Base-by-base conservation (phyloP, 1,140 invertebrate species). In the Arctopsyche grandis region DNA sequence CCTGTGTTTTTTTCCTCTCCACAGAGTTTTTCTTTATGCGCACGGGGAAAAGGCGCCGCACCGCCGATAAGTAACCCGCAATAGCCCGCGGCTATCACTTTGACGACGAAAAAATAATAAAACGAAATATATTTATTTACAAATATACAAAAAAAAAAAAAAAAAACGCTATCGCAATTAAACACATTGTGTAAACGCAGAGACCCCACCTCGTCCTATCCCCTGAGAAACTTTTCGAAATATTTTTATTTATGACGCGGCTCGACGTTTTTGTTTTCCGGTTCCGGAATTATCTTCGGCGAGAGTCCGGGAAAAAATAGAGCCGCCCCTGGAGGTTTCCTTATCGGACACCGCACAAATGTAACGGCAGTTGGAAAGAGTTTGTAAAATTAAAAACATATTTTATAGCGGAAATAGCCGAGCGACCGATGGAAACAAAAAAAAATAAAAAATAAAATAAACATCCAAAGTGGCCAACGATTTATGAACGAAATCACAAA, bases 191-290 rank as follows among this genome's bases (percentile, higher is more conserved):
- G 14, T 16, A 56, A 56, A 10, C 29, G 29, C n/a, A n/a, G n/a
- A n/a, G n/a, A 7, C 29, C 3, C 29, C 29, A 38, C 29, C 29
- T 38, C 29, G 1, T 38, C 29, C 29, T n/a, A n/a, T 38, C 56
- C 56, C 5, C 56, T 9, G 56, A 16, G 56, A 60, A 69, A 69
- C 16, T 69, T 69, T 69, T 69, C n/a, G 16, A 9, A 21, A 21
- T 21, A 12, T 69, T 69, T 69, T 69, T 69, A 69, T 69, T 69
- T 69, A 69, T 69, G 66, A 22, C 66, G 66, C 52, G 52, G 3
- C 29, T 7, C 29, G 29, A 38, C 52, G 52, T 56, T 69, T 26
- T 69, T 43, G 66, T 29, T 29, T 29, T 69, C 29, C 66, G 16
- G 66, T 69, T 69, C 66, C 66, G 29, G 21, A 9, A 14, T 43